Conservation (phyloP, 2,113 vertebrate species). For the Malurus elegans region DNA sequence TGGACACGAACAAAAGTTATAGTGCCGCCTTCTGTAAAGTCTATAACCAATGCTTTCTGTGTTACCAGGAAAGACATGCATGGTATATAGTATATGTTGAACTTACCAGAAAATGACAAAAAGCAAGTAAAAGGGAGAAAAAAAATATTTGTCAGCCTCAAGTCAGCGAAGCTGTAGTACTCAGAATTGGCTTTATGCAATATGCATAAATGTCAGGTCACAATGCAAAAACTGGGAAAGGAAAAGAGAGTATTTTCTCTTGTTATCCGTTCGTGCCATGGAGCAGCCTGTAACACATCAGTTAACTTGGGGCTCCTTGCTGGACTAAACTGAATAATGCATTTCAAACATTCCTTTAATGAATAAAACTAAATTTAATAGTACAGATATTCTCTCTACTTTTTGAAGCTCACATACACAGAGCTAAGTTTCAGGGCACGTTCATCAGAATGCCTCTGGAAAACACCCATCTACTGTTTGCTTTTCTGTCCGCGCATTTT, state of each 20-base stretch:
- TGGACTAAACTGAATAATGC: not conserved
- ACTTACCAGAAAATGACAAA: not conserved
- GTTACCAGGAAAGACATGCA: not conserved
- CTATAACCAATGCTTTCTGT: not conserved
- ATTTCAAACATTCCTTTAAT: not conserved
- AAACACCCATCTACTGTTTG: not conserved
- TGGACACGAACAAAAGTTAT: not conserved
- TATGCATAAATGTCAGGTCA: constrained; percentile 38
- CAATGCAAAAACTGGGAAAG: not conserved
- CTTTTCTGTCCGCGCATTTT: not conserved
- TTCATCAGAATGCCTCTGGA: not conserved
- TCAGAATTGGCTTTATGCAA: constrained; percentile 31
- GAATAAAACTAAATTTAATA: not conserved
- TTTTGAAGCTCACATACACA: not conserved
- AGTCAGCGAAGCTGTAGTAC: not conserved
- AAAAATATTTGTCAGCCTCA: not conserved
- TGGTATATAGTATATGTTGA: not conserved
- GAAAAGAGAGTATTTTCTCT: not conserved
- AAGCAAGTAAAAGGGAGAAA: not conserved
- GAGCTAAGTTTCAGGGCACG: not conserved
- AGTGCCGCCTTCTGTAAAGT: not conserved
- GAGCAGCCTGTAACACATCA: not conserved
- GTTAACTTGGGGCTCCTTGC: not conserved
- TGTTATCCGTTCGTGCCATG: not conserved
- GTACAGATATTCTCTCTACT: not conserved